Evolutionary conservation across 2,888 invertebrate genomes (phyloP).

Genomic region (Actias luna): DNA sequence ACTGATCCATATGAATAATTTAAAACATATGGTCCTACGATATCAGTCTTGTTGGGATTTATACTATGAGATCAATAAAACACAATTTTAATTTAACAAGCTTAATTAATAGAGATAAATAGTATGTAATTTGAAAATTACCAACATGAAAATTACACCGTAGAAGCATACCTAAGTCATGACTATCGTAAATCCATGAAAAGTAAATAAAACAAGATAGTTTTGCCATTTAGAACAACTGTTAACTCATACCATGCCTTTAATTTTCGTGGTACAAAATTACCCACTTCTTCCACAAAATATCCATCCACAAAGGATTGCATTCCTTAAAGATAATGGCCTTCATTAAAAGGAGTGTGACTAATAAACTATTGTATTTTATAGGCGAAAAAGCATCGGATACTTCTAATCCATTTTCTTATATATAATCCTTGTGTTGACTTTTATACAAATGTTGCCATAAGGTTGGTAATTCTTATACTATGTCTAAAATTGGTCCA

Average conservation of each 20-base stretch:
- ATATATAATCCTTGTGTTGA: neutral
- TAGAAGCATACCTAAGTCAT: neutral
- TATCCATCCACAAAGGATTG: too few species aligned
- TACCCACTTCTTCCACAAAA: neutral
- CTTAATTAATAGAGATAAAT: neutral
- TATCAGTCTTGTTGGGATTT: too few species aligned
- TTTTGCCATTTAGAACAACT: neutral
- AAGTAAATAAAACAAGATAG: neutral
- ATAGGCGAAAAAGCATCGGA: neutral
- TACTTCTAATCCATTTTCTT: neutral
- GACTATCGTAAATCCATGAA: neutral
- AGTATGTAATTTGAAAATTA: neutral
- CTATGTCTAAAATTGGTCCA: neutral
- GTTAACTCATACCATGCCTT: neutral
- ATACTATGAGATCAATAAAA: neutral
- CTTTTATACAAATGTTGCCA: neutral
- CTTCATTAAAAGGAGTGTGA: neutral
- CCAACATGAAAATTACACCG: neutral
- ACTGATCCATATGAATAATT: too few species aligned
- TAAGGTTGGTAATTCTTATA: neutral
- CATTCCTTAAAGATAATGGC: too few species aligned
- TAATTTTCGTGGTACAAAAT: neutral
- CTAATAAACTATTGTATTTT: neutral
- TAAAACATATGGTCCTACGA: too few species aligned
- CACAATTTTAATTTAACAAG: neutral